Conservation (phyloP, 2,113 vertebrate species). For the Onychostoma macrolepis region DNA sequence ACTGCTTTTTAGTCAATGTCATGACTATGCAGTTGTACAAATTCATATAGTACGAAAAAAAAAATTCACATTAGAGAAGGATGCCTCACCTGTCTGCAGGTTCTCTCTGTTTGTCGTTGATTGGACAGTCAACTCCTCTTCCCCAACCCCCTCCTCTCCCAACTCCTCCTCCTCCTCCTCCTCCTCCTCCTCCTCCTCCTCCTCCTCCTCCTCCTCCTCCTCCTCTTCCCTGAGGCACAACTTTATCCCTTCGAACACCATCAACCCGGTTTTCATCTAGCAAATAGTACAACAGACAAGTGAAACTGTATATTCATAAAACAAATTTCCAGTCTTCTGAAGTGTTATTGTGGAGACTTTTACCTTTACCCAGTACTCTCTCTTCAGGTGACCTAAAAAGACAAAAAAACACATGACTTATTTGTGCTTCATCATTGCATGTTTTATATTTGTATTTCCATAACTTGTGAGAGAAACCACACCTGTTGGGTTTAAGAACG, state of each 20-base stretch:
- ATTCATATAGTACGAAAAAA: not conserved
- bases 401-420: not conserved
- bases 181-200: too few relatives aligned
- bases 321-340: not conserved
- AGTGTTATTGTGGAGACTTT: slow-evolving; percentile 29
- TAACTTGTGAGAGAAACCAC: not conserved
- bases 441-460: not conserved
- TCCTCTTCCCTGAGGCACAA: slow-evolving; percentile 74
- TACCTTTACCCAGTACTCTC: slow-evolving; percentile 73
- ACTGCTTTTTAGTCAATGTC: not conserved
- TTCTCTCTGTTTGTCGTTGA: slow-evolving; percentile 40
- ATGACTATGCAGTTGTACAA: not conserved
- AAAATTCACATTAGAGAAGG: too few relatives aligned
- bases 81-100: slow-evolving; percentile 38
- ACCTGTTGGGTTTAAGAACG: slow-evolving; percentile 70
- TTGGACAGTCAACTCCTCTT: slow-evolving; percentile 39
- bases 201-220: slow-evolving; percentile 74
- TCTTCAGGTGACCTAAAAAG: slow-evolving; percentile 67
- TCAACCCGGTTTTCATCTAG: slow-evolving; percentile 84
- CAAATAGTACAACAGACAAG: slow-evolving; percentile 9
- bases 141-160: slow-evolving; percentile 70
- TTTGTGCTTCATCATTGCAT: not conserved
- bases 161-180: slow-evolving; percentile 71
- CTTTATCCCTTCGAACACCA: slow-evolving; percentile 72
- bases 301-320: not conserved